These are phyloP conservation scores for Peromyscus attwateri DNA, from an alignment of 2,797 vertebrate genomes.

Conservation along the genomic window DNA sequence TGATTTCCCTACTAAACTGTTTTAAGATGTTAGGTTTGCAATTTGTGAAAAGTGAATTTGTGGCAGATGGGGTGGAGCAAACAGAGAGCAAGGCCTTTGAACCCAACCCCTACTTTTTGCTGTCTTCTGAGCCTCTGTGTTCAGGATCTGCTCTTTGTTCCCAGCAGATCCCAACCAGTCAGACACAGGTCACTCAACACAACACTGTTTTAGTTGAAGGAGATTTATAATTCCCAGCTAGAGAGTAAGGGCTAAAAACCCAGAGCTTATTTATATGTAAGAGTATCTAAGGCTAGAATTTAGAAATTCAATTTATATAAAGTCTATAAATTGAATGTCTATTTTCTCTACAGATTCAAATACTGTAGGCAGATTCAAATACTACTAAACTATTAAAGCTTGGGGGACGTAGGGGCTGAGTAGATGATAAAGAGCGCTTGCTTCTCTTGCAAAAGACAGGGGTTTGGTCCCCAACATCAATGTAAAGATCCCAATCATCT, in stretches of 20 bases:
- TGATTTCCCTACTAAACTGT: neutral
- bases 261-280: neutral
- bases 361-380: no score
- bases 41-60: neutral
- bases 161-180: neutral
- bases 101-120: accelerated
- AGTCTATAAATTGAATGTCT: no score
- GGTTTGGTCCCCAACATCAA: neutral
- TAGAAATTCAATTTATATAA: neutral
- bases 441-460: neutral
- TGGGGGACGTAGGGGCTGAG: no score
- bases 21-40: neutral
- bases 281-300: neutral
- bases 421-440: neutral
- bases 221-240: neutral
- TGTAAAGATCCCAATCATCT: neutral
- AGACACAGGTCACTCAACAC: no score
- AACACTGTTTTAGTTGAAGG: neutral
- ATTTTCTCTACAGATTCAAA: neutral
- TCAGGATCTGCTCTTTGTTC: neutral
- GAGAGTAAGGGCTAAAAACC: neutral
- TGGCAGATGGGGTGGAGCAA: neutral
- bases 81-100: neutral
- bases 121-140: no score
- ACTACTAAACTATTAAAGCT: neutral